Percentiles rank a stretch among this genome's conserved stretches.
These are phyloP conservation scores for Dendrophyllia cribrosa DNA, from an alignment of 64 coral and sea anemone species.

Conservation along the genomic window DNA sequence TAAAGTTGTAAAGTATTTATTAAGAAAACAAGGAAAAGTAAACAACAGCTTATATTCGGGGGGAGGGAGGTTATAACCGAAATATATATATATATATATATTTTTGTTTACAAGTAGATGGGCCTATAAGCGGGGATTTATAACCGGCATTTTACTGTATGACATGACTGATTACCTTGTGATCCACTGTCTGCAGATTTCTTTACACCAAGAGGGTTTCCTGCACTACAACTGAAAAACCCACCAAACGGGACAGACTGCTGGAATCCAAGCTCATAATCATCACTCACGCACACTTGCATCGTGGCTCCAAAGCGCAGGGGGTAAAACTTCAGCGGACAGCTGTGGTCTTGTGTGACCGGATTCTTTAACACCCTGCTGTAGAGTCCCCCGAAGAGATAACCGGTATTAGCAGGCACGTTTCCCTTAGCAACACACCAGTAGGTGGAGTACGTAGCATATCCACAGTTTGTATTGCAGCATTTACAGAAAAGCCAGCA, in stretches of 20 bases:
- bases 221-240: conserved; percentile 86
- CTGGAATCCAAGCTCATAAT: conserved; percentile 78
- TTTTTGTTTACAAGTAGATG: too few relatives aligned
- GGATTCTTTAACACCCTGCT: conserved; percentile 53
- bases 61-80: too few relatives aligned
- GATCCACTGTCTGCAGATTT: background rate
- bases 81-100: too few relatives aligned
- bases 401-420: conserved; percentile 65
- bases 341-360: conserved; percentile 61
- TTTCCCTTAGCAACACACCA: conserved; percentile 86
- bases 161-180: background rate
- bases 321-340: conserved; percentile 85
- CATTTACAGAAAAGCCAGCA: conserved; percentile 75
- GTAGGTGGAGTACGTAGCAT: conserved; percentile 56
- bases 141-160: background rate
- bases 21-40: too few relatives aligned
- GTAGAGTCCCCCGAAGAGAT: conserved; percentile 92
- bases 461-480: conserved; percentile 78
- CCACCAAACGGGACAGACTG: conserved; percentile 84
- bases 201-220: conserved; percentile 61
- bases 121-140: too few relatives aligned
- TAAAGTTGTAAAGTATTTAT: too few relatives aligned
- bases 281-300: conserved; percentile 94
- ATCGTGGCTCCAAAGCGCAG: conserved; percentile 85
- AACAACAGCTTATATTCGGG: too few relatives aligned